Conservation (phyloP, 2,888 invertebrate genomes). For the Plagodis pulveraria region DNA sequence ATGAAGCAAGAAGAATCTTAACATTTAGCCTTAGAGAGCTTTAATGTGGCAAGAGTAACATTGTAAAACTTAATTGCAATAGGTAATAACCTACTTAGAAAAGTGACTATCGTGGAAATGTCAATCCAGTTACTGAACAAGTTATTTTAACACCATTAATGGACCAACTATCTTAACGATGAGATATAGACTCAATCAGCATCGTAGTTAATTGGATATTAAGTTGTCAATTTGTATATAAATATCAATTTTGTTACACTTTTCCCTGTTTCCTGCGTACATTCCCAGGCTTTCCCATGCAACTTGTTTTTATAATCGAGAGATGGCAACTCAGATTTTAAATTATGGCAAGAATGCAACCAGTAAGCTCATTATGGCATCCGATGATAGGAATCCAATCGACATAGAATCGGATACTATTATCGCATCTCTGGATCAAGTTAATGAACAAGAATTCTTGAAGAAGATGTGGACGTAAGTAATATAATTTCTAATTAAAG, state of each 20-base stretch:
- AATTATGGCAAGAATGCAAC: conserved; percentile 19
- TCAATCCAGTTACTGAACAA: neutral
- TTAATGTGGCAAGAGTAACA: neutral
- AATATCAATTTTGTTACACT: conserved; percentile 20
- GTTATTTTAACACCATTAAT: conserved; percentile 1
- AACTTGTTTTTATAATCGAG: conserved; percentile 20
- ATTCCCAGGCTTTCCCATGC: conserved; percentile 35
- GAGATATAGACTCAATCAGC: conserved; percentile 5
- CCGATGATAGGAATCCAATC: conserved; percentile 17
- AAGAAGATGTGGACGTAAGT: conserved; percentile 2
- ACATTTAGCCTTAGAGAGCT: conserved; percentile 3
- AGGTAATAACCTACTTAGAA: conserved; percentile 4
- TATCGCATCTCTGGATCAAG: conserved; percentile 7
- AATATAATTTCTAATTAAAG: neutral
- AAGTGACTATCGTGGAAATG: neutral
- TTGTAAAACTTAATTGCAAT: neutral
- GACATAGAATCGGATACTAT: conserved; percentile 7
- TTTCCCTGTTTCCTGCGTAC: conserved; percentile 32
- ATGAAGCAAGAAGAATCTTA: conserved; percentile 8
- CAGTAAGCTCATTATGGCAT: conserved; percentile 19
- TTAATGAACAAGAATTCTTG: conserved; percentile 13
- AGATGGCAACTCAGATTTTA: conserved; percentile 20
- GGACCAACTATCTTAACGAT: conserved; percentile 2
- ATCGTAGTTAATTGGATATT: conserved; percentile 5
- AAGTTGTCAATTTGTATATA: conserved; percentile 12